A percentile compares a stretch with the other conserved stretches of the same genome.
Conservation (phyloP, 2,888 invertebrate genomes). For the Pycnomerus fuliginosus region DNA sequence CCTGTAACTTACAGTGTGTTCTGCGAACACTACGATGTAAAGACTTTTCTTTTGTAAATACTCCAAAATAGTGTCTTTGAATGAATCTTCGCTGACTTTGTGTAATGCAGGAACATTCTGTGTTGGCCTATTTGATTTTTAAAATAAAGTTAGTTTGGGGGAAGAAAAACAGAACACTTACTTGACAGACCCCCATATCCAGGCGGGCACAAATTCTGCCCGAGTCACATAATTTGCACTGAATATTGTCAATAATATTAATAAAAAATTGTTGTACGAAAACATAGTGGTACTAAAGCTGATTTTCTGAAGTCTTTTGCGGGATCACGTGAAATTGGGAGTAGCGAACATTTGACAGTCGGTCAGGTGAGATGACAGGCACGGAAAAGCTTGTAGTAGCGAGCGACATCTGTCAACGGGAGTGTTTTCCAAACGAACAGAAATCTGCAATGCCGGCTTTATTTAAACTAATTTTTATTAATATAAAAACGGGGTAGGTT, state of each 20-base stretch:
- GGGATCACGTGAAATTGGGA: constrained; percentile 39
- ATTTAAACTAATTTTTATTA: no score
- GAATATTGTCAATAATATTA: constrained; percentile 19
- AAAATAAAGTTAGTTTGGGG: constrained; percentile 20
- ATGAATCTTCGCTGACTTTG: constrained; percentile 45
- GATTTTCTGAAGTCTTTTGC: constrained; percentile 12
- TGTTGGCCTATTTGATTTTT: constrained; percentile 25
- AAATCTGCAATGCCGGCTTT: no score
- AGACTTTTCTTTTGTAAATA: constrained; percentile 43
- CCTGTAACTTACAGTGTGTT: constrained; percentile 53
- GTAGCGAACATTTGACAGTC: constrained; percentile 39
- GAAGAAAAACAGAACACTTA: constrained; percentile 39
- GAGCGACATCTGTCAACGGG: no score
- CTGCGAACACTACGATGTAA: constrained; percentile 55
- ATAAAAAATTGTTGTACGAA: constrained; percentile 5
- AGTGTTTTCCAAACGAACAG: no score
- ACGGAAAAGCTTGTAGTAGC: no score
- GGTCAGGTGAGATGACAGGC: constrained; percentile 27
- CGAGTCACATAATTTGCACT: constrained; percentile 25
- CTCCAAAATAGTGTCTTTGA: constrained; percentile 44
- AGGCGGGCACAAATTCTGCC: constrained; percentile 49
- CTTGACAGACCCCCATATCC: constrained; percentile 48
- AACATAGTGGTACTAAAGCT: constrained; percentile 5
- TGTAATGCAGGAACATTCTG: constrained; percentile 47
- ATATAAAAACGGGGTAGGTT: no score